phyloP scores from a whole-genome alignment of 2,797 vertebrate species.

The Diplodus puntazzo region DNA sequence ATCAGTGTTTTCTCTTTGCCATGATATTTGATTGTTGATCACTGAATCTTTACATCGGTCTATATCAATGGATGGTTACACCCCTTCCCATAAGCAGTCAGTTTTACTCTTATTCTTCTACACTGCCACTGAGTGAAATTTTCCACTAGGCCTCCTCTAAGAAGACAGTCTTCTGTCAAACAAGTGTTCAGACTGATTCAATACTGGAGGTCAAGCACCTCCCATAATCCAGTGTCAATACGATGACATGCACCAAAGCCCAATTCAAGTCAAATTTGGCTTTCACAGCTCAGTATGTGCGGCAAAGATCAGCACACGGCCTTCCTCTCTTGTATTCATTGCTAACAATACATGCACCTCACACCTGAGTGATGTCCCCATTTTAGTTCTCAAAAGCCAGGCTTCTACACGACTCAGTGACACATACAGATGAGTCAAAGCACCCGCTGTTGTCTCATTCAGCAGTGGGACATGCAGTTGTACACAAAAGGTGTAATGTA shows the following conservation, averaged over 20 bases:
- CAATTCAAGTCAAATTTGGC: conserved; percentile 14
- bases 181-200: conserved; percentile 44
- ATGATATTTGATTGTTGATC: no score
- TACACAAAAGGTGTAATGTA: conserved; percentile 52
- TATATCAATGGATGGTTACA: no score
- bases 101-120: background rate
- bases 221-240: conserved; percentile 40
- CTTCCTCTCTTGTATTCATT: conserved; percentile 10
- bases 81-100: background rate
- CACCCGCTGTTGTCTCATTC: conserved; percentile 11
- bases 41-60: no score
- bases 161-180: conserved; percentile 33
- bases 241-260: conserved; percentile 10
- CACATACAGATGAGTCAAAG: conserved; percentile 12
- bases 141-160: conserved; percentile 9
- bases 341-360: conserved; percentile 14
- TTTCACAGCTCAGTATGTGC: conserved; percentile 17
- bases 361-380: conserved; percentile 5
- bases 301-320: conserved; percentile 13
- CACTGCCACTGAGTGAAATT: background rate
- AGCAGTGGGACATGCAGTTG: conserved; percentile 33
- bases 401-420: conserved; percentile 1
- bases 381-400: conserved; percentile 21
- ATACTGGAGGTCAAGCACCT: conserved; percentile 32
- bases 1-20: no score